Conservation (phyloP, 2,113 vertebrate genomes). For the Sorex fumeus region DNA sequence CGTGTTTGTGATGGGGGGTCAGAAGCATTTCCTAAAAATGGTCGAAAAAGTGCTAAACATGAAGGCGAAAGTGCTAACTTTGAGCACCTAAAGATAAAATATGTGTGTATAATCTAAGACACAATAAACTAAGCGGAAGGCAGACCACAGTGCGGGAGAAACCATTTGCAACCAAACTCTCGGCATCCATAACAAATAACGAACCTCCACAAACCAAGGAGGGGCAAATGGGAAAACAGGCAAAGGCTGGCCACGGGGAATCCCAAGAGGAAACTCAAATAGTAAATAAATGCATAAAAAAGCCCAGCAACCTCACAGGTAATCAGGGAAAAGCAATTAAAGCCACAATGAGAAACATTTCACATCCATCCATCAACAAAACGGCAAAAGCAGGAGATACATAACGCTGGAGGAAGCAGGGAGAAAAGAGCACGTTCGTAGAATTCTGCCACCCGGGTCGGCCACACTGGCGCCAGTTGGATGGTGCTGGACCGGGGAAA, state of each 20-base stretch:
- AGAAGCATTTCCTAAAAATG: not conserved
- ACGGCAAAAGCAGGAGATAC: not conserved
- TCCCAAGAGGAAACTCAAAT: slow-evolving; percentile 27
- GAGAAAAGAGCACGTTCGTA: too few relatives aligned
- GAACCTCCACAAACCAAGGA: slow-evolving; percentile 36
- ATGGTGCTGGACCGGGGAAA: too few relatives aligned
- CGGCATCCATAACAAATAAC: not conserved
- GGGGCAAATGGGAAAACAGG: not conserved
- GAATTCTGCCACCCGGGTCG: too few relatives aligned
- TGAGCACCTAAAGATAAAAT: slow-evolving; percentile 17
- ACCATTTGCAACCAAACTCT: slow-evolving; percentile 30
- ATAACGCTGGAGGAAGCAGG: not conserved
- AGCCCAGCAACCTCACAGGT: not conserved
- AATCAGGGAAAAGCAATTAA: slow-evolving; percentile 4
- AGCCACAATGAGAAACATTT: not conserved
- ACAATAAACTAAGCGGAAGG: not conserved
- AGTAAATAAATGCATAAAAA: not conserved
- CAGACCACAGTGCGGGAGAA: not conserved
- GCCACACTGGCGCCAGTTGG: too few relatives aligned
- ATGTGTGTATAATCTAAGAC: not conserved
- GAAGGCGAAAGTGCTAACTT: not conserved
- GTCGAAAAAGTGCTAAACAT: not conserved
- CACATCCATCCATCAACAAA: not conserved
- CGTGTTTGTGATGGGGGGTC: not conserved
- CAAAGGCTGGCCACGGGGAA: not conserved